These are phyloP conservation scores for Hydrophis major DNA, from an alignment of 2,797 vertebrate genomes.

Conservation along the genomic window DNA sequence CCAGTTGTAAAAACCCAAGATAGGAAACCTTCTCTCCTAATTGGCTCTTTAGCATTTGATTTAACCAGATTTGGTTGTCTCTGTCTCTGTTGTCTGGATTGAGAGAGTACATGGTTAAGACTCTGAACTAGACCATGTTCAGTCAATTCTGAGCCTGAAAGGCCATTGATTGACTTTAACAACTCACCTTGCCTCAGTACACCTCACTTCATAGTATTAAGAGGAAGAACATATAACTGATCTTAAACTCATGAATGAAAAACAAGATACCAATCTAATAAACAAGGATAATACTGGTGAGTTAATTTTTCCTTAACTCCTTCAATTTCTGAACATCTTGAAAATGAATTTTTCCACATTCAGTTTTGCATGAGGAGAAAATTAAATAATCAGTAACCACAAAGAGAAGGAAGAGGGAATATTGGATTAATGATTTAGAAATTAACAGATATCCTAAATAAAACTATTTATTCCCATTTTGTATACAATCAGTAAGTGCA, in stretches of 20 bases:
- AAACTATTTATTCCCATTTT: background rate
- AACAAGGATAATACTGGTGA: background rate
- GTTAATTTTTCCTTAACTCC: background rate
- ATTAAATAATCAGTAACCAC: background rate
- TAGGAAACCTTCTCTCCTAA: background rate
- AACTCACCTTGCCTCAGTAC: background rate
- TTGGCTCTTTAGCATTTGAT: background rate
- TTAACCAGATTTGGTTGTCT: background rate
- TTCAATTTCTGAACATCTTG: background rate
- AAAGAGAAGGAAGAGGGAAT: background rate
- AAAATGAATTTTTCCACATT: background rate
- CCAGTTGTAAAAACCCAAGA: background rate
- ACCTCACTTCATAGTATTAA: background rate
- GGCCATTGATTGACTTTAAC: background rate
- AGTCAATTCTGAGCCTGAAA: background rate
- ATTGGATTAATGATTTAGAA: background rate
- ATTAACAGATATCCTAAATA: background rate
- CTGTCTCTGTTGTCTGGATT: background rate
- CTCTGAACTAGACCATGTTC: background rate
- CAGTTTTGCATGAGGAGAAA: background rate
- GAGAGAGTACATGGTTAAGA: background rate
- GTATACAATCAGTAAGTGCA: background rate
- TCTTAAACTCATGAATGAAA: background rate
- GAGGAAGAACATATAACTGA: background rate
- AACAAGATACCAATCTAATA: background rate